Evolutionary conservation across 2,797 vertebrate species (phyloP).

Genomic region (Phylloscopus collybita): DNA sequence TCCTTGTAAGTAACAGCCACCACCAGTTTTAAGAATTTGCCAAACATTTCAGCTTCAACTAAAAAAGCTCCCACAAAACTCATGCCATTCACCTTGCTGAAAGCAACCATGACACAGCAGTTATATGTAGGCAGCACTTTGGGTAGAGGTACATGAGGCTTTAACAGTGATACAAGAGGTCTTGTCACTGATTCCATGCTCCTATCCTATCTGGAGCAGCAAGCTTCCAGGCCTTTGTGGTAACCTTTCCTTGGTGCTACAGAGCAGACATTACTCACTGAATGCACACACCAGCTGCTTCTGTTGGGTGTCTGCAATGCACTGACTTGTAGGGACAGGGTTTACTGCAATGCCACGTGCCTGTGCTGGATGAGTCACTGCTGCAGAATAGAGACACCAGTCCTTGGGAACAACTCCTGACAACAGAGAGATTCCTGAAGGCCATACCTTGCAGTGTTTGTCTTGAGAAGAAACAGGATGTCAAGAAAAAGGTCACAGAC

Average conservation of each 20-base stretch:
- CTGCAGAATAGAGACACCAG: neutral
- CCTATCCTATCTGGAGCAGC: neutral
- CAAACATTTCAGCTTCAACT: neutral
- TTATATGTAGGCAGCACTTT: fast-evolving
- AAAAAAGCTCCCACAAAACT: neutral
- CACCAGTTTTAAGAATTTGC: neutral
- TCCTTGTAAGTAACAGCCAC: neutral
- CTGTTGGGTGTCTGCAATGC: neutral
- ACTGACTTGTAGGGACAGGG: neutral
- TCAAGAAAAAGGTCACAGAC: neutral
- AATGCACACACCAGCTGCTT: neutral
- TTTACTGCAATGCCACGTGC: neutral
- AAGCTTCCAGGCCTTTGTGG: neutral
- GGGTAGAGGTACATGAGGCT: neutral
- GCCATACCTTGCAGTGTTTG: neutral
- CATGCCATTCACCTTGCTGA: neutral
- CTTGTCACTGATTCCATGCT: neutral
- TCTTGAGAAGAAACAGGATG: neutral
- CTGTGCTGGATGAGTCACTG: neutral
- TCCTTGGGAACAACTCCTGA: neutral
- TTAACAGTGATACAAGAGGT: neutral
- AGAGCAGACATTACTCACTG: neutral
- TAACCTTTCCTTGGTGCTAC: neutral
- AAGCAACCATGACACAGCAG: neutral
- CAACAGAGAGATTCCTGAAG: neutral